These are phyloP conservation scores for Onthophagus taurus DNA, from an alignment of 1,140 invertebrate genomes.

Conservation along the genomic window DNA sequence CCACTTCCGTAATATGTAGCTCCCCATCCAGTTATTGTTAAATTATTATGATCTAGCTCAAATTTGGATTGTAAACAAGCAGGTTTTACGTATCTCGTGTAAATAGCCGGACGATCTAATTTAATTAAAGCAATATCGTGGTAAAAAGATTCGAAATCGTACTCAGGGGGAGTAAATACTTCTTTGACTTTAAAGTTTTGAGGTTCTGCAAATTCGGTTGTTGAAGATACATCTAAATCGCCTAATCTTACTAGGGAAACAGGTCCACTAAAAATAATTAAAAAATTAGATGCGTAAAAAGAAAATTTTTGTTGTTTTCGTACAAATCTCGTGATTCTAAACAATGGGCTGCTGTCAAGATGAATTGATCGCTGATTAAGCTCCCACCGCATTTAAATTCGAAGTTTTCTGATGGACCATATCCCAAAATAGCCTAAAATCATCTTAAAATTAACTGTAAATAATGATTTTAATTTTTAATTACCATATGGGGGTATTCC, in stretches of 20 bases:
- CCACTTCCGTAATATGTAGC: conserved; percentile 33
- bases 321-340: too few species aligned
- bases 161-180: conserved; percentile 34
- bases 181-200: conserved; percentile 23
- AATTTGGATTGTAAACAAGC: conserved; percentile 34
- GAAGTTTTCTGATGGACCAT: neutral
- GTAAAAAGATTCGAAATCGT: conserved; percentile 35
- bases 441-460: too few species aligned
- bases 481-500: too few species aligned
- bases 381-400: conserved; percentile 5
- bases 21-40: conserved; percentile 18
- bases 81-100: conserved; percentile 36
- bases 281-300: too few species aligned
- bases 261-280: neutral
- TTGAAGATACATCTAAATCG: conserved; percentile 25
- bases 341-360: conserved; percentile 5
- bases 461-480: too few species aligned
- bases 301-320: too few species aligned
- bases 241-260: conserved; percentile 26
- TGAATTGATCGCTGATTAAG: conserved; percentile 2
- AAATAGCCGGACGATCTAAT: conserved; percentile 32
- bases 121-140: conserved; percentile 38
- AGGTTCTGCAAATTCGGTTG: conserved; percentile 25
- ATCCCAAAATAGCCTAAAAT: conserved; percentile 6
- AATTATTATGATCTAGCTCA: conserved; percentile 6